Evolutionary conservation across 2,113 vertebrate genomes (phyloP), one percentile per base, ranked within the genome.

Genomic region (Periophthalmus modestus): DNA sequence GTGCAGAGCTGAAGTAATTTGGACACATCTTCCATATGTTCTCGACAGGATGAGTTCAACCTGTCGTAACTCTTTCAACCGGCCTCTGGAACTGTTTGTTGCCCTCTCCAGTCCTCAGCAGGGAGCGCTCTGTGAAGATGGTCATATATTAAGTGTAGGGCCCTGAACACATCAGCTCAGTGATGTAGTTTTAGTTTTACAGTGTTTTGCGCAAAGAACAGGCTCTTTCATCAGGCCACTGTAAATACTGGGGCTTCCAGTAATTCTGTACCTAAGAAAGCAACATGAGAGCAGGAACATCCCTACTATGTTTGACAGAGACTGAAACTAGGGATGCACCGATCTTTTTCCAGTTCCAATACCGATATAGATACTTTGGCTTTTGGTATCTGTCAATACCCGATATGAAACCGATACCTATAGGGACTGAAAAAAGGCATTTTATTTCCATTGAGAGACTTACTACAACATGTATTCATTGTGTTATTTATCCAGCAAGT

Each of bases 21-120:
- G 66, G 24, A 43, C 15, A 7, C 9, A 23, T 9, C 5, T 1
- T 48, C 68, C 78, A 78, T 33, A 57, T 78, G 82, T 57, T 75
- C 7, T 4, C 23, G 52, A 66, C 62, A 72, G 68, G 48, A 19
- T 10, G 28, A 47, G 24, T 36, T 5, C 34, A 68, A 48, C n/a
- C 15, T 71, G 52, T 16, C n/a, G 33, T 69, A 43, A 75, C 21
- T 75, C 54, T 78, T 72, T 57, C 68, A 55, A 11, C 13, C 11
- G 54, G 18, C 14, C 71, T 69, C 62, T 10, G n/a, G 18, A 61
- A 24, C 3, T 19, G 7, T 6, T 28, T 21, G n/a, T 24, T 34
- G 5, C 13, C 19, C 10, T 50, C 36, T 43, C 33, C 57, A 36
- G 12, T 28, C 9, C 65, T 14, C 36, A 36, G 76, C 19, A 47